phyloP scores from a whole-genome alignment of 2,113 vertebrate genomes.

The Progne subis region DNA sequence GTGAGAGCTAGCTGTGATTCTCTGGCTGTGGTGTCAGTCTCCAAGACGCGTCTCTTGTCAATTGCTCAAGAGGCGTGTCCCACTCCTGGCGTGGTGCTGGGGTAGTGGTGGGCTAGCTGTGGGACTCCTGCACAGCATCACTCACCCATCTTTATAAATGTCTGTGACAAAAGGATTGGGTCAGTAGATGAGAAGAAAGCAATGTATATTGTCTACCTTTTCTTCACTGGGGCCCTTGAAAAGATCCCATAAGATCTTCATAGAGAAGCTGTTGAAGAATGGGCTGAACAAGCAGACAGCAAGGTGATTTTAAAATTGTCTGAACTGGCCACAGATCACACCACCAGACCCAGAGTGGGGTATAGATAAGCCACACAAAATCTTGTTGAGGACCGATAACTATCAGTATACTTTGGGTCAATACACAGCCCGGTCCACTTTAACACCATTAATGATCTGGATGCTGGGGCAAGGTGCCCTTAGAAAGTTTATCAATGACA shows the following conservation, averaged over 20 bases:
- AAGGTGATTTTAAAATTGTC: not conserved
- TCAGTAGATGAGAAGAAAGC: not conserved
- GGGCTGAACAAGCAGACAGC: not conserved
- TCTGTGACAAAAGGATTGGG: not conserved
- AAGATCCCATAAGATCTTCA: not conserved
- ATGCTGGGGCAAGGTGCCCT: not conserved
- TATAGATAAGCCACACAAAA: not conserved
- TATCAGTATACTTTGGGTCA: not conserved
- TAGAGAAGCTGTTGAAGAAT: not conserved
- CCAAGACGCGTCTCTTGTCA: no score
- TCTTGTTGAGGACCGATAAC: not conserved
- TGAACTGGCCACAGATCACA: not conserved
- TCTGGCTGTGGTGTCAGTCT: no score
- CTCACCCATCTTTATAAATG: not conserved
- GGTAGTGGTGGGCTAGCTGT: no score
- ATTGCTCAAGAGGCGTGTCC: no score
- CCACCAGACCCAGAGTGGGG: not conserved
- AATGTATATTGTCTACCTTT: not conserved
- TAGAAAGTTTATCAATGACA: not conserved
- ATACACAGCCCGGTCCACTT: rapidly evolving
- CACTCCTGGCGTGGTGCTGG: no score
- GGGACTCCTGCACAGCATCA: no score
- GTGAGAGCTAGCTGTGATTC: no score
- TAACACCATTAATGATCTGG: not conserved
- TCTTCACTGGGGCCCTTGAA: not conserved